Conservation (phyloP, 2,888 invertebrate species). For the Xylocampa areola region DNA sequence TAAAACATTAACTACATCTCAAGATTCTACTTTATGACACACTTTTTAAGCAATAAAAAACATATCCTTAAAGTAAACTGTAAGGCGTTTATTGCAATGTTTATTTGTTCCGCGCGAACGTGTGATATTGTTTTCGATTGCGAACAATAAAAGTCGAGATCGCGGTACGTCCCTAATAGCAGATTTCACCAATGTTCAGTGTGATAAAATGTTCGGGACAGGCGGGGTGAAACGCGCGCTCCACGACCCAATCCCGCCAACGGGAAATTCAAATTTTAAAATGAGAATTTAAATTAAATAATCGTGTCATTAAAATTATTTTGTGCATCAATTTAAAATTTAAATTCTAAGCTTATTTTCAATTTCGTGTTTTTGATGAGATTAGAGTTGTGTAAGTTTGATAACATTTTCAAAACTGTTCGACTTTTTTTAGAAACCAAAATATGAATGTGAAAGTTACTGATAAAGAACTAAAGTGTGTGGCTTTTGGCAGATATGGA, state of each 20-base stretch:
- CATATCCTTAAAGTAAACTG: constrained; percentile 43
- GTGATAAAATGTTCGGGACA: constrained; percentile 82
- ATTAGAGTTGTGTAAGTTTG: constrained; percentile 58
- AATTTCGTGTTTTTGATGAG: constrained; percentile 23
- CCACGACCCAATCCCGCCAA: constrained; percentile 77
- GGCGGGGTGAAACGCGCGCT: constrained; percentile 76
- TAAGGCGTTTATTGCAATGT: constrained; percentile 54
- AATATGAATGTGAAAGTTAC: constrained; percentile 50
- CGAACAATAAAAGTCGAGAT: constrained; percentile 69
- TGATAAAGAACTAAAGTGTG: constrained; percentile 39
- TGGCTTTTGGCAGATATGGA: constrained; percentile 47
- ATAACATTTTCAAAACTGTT: constrained; percentile 45
- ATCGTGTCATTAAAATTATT: constrained; percentile 60
- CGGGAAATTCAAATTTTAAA: constrained; percentile 78
- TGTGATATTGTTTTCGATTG: constrained; percentile 60
- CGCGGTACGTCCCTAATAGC: constrained; percentile 75
- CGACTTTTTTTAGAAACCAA: constrained; percentile 21
- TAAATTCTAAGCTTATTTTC: constrained; percentile 13
- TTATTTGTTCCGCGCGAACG: constrained; percentile 54
- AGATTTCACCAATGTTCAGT: constrained; percentile 83
- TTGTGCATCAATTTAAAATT: constrained; percentile 30
- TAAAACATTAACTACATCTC: constrained; percentile 10
- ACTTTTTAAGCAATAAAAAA: constrained; percentile 39
- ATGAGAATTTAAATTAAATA: too few relatives aligned
- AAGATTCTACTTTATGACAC: constrained; percentile 23